A percentile compares a stretch with the other conserved stretches of the same genome.
These are phyloP conservation scores for Trochalopteron elliotii DNA, from an alignment of 2,113 vertebrate species.

Conservation along the genomic window DNA sequence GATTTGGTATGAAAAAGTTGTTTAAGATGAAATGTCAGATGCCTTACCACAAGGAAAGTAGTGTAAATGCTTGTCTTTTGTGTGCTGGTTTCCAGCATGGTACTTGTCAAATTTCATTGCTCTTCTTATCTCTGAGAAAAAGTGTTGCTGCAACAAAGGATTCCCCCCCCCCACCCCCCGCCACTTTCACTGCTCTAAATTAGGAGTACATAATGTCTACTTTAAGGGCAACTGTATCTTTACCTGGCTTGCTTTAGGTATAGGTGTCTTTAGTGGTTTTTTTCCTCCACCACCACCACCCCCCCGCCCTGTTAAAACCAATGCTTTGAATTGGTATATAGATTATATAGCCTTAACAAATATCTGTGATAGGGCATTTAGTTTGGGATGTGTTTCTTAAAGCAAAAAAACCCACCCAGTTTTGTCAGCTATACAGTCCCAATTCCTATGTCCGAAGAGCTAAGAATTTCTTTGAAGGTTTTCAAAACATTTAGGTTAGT, in stretches of 20 bases:
- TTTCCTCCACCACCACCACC: accelerated
- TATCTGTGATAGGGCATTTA: not conserved
- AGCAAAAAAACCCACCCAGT: not conserved
- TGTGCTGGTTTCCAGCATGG: not conserved
- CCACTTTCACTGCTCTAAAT: not conserved
- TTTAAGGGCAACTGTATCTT: not conserved
- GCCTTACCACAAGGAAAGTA: not conserved
- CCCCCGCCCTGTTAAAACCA: not conserved
- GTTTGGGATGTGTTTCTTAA: not conserved
- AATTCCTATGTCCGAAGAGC: not conserved
- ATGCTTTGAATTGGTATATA: not conserved
- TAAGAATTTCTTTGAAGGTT: not conserved
- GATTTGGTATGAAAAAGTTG: not conserved
- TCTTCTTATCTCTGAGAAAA: not conserved
- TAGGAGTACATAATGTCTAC: not conserved
- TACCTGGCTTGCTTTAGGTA: not conserved
- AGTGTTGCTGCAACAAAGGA: not conserved
- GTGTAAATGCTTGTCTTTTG: not conserved
- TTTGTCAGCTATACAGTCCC: not conserved
- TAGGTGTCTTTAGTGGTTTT: not conserved
- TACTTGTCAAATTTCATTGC: not conserved
- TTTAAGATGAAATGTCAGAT: not conserved
- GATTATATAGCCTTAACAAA: not conserved
- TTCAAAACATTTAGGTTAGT: not conserved
- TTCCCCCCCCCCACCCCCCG: accelerated